Conservation (phyloP, 2,888 invertebrate genomes). For the Stenurella melanura region DNA sequence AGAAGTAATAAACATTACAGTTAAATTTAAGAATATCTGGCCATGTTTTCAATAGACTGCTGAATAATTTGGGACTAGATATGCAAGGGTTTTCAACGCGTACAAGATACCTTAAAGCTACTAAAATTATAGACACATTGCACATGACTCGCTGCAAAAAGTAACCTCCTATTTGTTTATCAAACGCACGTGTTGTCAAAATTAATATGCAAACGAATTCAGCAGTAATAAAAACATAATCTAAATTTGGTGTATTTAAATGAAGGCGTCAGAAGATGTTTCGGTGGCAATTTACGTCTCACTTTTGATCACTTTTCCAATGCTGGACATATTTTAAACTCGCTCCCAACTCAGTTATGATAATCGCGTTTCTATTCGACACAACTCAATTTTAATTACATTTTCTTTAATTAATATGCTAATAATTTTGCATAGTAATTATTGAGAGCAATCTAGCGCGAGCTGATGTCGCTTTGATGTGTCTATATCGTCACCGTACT, state of each 20-base stretch:
- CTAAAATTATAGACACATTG: too few species aligned
- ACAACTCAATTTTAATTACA: conserved; percentile 75
- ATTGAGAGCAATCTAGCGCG: conserved; percentile 74
- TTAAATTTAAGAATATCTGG: too few species aligned
- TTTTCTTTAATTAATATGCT: conserved; percentile 76
- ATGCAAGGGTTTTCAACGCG: too few species aligned
- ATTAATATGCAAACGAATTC: conserved; percentile 72
- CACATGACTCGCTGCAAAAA: background rate
- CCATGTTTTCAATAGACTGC: too few species aligned
- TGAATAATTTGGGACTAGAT: too few species aligned
- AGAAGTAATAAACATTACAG: too few species aligned
- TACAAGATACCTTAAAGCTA: too few species aligned
- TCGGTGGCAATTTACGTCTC: conserved; percentile 70
- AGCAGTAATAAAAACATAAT: conserved; percentile 69
- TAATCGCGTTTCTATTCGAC: conserved; percentile 73
- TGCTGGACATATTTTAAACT: conserved; percentile 69
- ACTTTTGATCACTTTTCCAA: conserved; percentile 70
- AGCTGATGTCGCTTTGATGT: conserved; percentile 74
- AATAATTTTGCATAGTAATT: conserved; percentile 76
- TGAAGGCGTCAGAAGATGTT: conserved; percentile 72
- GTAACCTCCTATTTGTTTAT: conserved; percentile 1
- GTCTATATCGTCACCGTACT: conserved; percentile 47
- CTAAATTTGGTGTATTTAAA: conserved; percentile 70
- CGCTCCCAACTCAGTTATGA: conserved; percentile 69
- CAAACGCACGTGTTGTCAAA: conserved; percentile 49